Evolutionary conservation across 2,888 invertebrate genomes (phyloP), one percentile per base, ranked within the genome.

Genomic region (Parnassius apollo): DNA sequence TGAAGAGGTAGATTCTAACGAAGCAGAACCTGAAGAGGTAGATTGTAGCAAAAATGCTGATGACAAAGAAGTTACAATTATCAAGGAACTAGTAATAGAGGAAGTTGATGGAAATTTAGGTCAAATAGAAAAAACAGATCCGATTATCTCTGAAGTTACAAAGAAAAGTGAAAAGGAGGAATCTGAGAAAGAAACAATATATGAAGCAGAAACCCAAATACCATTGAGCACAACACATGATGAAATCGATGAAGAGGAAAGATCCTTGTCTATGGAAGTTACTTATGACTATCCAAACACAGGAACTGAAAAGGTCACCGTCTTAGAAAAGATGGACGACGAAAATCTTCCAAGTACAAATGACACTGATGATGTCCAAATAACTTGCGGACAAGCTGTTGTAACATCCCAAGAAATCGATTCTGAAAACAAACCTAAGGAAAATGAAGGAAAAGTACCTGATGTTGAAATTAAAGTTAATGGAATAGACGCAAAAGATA

Each of bases 291-390:
- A 77, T 63, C 77, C 82, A 8, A 80, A 78, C 54, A 71, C 75
- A 8, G 76, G 69, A 0, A 71, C 66, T 44, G 75, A 75, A 9
- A 80, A 77, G 70, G 77, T 85, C 0, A 71, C 74, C 2, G 68
- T 80, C 2, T 55, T 88, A 13, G 89, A 88, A 10, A 84, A 77
- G 69, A 70, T 76, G n/a, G 85, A 88, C 8, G 85, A 83, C 12
- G 88, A 88, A 45, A 83, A 83, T 61, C 70, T 90, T 12, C 88
- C 91, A 0, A 83, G 85, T 62, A 83, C 84, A 0, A 88, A 83
- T 66, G 90, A 89, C 9, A 86, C 86, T 1, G 90, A 91, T 66
- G 91, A 91, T 66, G 70, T 89, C 3, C 84, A 85, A 67, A 89
- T 91, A 56, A 87, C 86, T 67, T 89, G 89, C 62, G 90, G 88